Conservation (phyloP, 2,888 invertebrate species). For the Copidosoma aretas region DNA sequence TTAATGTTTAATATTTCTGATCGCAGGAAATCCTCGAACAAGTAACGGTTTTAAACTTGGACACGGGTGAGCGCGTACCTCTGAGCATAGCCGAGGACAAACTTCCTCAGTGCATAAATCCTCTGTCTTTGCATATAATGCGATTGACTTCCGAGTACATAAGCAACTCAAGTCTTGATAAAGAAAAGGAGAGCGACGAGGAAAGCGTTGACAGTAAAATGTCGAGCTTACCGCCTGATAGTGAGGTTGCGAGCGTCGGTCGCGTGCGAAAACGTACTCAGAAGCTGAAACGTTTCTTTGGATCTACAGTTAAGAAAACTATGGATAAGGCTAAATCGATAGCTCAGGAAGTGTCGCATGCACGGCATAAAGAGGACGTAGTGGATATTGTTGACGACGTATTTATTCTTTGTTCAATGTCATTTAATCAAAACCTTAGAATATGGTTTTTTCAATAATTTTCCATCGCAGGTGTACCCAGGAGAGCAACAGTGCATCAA, state of each 20-base stretch:
- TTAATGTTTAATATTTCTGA: background rate
- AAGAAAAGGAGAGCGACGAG: slow-evolving; percentile 79
- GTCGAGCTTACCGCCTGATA: slow-evolving; percentile 65
- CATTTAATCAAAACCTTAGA: background rate
- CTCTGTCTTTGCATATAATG: slow-evolving; percentile 93
- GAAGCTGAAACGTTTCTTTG: slow-evolving; percentile 81
- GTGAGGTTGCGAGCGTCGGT: slow-evolving; percentile 64
- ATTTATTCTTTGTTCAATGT: background rate
- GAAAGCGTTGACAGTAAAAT: slow-evolving; percentile 75
- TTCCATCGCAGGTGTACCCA: slow-evolving; percentile 64
- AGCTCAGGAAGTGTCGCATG: slow-evolving; percentile 87
- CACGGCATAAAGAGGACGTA: slow-evolving; percentile 85
- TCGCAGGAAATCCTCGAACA: slow-evolving; percentile 86
- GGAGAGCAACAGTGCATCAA: slow-evolving; percentile 80
- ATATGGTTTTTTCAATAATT: background rate
- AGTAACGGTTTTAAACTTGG: slow-evolving; percentile 82
- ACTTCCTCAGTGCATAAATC: slow-evolving; percentile 89
- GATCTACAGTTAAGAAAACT: slow-evolving; percentile 88
- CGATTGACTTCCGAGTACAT: slow-evolving; percentile 90
- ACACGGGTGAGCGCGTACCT: slow-evolving; percentile 91
- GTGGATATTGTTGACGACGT: slow-evolving; percentile 83
- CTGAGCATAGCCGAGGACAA: slow-evolving; percentile 94
- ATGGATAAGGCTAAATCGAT: slow-evolving; percentile 90
- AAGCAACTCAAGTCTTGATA: slow-evolving; percentile 70
- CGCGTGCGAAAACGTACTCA: slow-evolving; percentile 64